Conservation (phyloP, 2,888 invertebrate genomes). For the Phragmatobia fuliginosa region DNA sequence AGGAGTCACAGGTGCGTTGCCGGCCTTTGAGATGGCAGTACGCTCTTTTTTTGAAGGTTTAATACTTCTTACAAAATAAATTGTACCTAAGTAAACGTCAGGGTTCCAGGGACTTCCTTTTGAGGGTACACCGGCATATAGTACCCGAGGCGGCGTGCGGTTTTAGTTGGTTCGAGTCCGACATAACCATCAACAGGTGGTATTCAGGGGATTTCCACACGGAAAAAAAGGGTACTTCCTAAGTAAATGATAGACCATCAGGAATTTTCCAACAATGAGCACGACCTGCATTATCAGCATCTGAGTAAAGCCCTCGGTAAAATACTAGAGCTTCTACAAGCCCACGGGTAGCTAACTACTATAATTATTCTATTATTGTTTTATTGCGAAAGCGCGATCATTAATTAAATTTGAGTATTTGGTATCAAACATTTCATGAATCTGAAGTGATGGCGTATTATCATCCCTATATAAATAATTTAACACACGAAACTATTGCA, state of each 20-base stretch:
- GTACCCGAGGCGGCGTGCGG: too few relatives aligned
- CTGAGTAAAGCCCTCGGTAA: background rate
- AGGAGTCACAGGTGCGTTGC: too few relatives aligned
- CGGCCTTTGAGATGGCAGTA: too few relatives aligned
- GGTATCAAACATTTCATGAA: background rate
- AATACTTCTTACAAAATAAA: too few relatives aligned
- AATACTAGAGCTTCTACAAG: background rate
- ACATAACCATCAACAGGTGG: too few relatives aligned
- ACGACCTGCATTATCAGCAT: background rate
- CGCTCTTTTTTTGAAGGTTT: too few relatives aligned
- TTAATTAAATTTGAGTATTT: background rate
- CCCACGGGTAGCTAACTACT: background rate
- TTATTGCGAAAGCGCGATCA: background rate
- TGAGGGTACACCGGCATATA: too few relatives aligned
- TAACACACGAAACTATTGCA: slow-evolving; percentile 60
- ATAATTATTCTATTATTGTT: background rate
- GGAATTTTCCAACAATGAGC: background rate
- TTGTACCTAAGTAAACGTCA: too few relatives aligned
- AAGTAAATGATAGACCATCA: background rate
- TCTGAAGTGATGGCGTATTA: background rate
- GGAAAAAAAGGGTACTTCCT: background rate
- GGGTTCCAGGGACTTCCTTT: too few relatives aligned
- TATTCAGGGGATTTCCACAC: too few relatives aligned
- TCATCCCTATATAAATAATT: slow-evolving; percentile 31
- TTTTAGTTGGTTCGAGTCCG: too few relatives aligned